Base-by-base conservation (phyloP, 2,888 invertebrate species). In the Epinotia ramella region DNA sequence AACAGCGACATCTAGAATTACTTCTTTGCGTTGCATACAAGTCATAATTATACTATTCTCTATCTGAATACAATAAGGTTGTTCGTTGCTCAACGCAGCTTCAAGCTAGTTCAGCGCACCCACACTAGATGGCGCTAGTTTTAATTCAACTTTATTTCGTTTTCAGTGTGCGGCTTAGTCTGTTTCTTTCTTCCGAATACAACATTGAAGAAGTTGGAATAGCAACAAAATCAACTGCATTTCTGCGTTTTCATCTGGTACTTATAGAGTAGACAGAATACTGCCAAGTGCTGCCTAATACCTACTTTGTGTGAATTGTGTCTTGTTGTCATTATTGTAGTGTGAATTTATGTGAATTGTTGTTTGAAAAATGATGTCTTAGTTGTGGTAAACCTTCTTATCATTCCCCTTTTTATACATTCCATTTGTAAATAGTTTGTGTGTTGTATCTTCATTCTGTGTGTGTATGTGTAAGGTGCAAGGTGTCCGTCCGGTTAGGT, bases 121-220 rank as follows among this genome's bases (percentile, higher is more conserved):
- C 2, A 40, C 16, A 12, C 46, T 70, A 73, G 73, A 66, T 77
- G 73, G 70, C 62, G 66, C 65, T 66, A 20, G n/a, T 12, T 7
- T 63, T 49, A 0, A 60, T 72, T 60, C 78, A 24, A 33, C 72
- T 44, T 46, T 66, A 28, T 24, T 65, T 71, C 74, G 81, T 81
- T 91, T 92, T 65, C 91, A 94, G 94, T 83, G 2, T 90, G 91
- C 77, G 92, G 92, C 1, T 40, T 85, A 5, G 88, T 88, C 2
- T 90, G 91, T 79, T 89, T 88, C 80, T 80, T 93, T 44, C 78
- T 94, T n/a, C 94, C 93, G 49, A 92, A 92, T 76, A 94, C 94
- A 33, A 94, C 90, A 7, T 80, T 94, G 79, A 94, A 94, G 82
- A 94, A 92, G 85, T 83, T 94, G 74, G 89, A 92, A 81, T 94